Percentiles rank a stretch among this genome's conserved stretches.
Conservation (phyloP, 2,797 vertebrate species). For the Vespertilio murinus region DNA sequence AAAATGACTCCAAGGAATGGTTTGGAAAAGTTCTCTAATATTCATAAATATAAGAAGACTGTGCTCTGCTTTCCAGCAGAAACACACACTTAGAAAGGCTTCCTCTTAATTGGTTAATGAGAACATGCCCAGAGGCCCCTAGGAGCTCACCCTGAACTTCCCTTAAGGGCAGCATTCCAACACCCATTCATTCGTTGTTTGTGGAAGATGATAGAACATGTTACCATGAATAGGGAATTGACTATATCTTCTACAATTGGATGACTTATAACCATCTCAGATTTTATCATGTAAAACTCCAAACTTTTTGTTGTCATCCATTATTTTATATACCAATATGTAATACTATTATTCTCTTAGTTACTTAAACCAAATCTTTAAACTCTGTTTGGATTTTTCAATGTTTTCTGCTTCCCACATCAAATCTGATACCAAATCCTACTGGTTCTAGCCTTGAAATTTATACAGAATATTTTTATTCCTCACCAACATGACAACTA, state of each 20-base stretch:
- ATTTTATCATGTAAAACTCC: background rate
- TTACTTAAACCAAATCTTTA: background rate
- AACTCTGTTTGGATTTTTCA: background rate
- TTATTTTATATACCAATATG: background rate
- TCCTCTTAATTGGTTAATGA: background rate
- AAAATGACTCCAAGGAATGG: background rate
- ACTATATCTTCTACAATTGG: background rate
- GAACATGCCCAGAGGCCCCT: background rate
- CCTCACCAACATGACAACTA: background rate
- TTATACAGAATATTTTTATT: background rate
- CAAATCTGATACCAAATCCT: background rate
- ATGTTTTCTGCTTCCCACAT: background rate
- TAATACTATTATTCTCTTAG: background rate
- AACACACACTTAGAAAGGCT: background rate
- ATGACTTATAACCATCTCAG: background rate
- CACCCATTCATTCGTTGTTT: too few relatives aligned
- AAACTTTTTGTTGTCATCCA: background rate
- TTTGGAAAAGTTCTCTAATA: too few relatives aligned
- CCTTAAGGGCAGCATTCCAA: background rate
- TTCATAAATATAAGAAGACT: background rate
- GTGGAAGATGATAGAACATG: too few relatives aligned
- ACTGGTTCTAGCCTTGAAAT: rapidly evolving
- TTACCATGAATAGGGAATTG: background rate
- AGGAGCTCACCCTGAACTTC: background rate
- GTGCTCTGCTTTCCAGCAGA: background rate